Evolutionary conservation across 2,888 invertebrate genomes (phyloP).

Genomic region (Diogma glabrata): DNA sequence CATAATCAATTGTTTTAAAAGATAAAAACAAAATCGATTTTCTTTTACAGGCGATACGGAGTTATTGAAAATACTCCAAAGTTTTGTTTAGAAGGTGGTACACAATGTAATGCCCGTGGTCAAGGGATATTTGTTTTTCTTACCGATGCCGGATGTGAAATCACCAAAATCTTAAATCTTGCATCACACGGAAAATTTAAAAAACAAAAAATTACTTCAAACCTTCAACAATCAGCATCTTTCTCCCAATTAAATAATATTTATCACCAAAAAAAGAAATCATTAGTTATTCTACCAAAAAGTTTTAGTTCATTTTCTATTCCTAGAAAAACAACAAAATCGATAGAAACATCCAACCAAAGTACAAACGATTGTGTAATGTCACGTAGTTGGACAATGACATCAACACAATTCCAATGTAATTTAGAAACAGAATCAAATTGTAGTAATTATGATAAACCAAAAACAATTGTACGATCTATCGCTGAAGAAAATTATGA

Average conservation of each 20-base stretch:
- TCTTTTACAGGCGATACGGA: neutral
- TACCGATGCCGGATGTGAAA: neutral
- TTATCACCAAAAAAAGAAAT: no score
- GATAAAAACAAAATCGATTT: no score
- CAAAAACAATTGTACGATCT: neutral
- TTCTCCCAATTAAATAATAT: no score
- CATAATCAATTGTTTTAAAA: no score
- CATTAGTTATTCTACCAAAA: no score
- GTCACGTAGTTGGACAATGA: neutral
- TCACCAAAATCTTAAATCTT: slow-evolving; percentile 1
- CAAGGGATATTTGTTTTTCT: slow-evolving; percentile 5
- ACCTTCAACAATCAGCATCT: neutral
- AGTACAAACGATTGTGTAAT: no score
- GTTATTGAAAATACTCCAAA: neutral
- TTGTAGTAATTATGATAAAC: neutral
- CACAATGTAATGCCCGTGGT: neutral
- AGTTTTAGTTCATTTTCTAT: slow-evolving; percentile 4
- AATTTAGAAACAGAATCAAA: neutral
- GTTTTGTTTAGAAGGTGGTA: neutral
- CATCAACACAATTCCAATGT: neutral
- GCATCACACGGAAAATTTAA: neutral
- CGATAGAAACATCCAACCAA: neutral
- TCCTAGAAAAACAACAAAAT: neutral
- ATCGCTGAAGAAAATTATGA: neutral
- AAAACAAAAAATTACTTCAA: neutral